These are phyloP conservation scores for Dione vanillae DNA, from an alignment of 2,888 invertebrate genomes.

Conservation along the genomic window DNA sequence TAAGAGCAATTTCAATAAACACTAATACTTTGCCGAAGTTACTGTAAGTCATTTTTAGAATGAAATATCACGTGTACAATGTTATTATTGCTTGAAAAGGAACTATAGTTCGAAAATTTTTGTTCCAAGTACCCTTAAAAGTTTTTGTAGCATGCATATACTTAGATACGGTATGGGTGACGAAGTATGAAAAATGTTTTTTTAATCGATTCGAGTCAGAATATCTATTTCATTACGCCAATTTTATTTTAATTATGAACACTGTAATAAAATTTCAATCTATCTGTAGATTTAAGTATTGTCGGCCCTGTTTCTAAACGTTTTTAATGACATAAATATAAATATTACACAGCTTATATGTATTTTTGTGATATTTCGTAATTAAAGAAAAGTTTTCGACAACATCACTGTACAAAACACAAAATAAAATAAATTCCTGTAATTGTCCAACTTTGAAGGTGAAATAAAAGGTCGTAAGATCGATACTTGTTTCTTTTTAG, in stretches of 20 bases:
- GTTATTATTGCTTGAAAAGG: constrained; percentile 11
- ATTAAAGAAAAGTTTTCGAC: background rate
- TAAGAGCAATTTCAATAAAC: background rate
- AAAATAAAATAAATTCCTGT: constrained; percentile 8
- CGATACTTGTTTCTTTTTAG: constrained; percentile 1
- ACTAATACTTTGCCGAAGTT: constrained; percentile 13
- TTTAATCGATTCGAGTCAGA: too few species aligned
- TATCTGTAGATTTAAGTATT: background rate
- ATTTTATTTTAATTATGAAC: too few species aligned
- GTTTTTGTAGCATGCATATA: background rate
- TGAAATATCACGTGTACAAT: constrained; percentile 20
- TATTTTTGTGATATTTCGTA: background rate
- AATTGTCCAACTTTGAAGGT: constrained; percentile 26
- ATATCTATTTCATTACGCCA: too few species aligned
- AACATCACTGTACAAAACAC: background rate
- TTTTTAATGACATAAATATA: background rate
- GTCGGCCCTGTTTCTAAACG: background rate
- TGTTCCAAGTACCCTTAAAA: constrained; percentile 14
- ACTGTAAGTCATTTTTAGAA: constrained; percentile 6
- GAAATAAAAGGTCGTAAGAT: constrained; percentile 17
- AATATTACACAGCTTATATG: background rate
- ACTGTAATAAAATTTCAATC: too few species aligned
- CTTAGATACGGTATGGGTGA: background rate
- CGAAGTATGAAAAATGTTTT: background rate
- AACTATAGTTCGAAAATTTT: constrained; percentile 12